Evolutionary conservation across 2,888 invertebrate species (phyloP), one percentile per base, ranked within the genome.

Genomic region (Hyppa rectilinea): DNA sequence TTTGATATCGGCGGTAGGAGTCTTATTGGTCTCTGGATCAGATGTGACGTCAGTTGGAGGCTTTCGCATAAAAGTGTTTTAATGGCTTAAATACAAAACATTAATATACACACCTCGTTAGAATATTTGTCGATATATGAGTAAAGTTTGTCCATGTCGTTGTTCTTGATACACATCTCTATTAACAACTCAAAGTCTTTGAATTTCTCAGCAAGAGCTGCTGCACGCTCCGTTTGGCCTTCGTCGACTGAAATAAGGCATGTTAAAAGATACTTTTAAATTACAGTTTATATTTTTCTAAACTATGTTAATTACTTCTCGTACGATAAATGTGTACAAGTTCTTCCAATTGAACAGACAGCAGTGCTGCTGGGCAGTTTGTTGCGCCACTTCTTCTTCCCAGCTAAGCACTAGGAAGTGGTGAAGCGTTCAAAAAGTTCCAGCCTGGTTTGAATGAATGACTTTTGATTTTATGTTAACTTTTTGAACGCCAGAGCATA

Each of bases 191-290:
- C 97, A 89, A 98, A 98, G 92, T 99, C 99, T 52, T 97, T 96
- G 93, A 98, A 99, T 92, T 99, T 99, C 93, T 99, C 99, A 0
- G 98, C 99, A 55, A 99, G 93, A 83, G 97, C 97, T 0, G 97
- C 97, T 12, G 98, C 99, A 70, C 97, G 97, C 87, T 98, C 98
- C 83, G 96, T 97, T 88, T 98, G 98, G 4, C 97, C 97, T 82
- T 97, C 97, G 38, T 97, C 97, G 78, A 98, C 98, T 98, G 90
- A 49, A 65, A 70, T 14, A 55, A 60, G 14, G 31, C 26, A 38
- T 17, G 12, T 31, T 10, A 50, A 29, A 47, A 56, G 10, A 38
- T 20, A 23, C 14, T 55, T 36, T 36, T 36, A 9, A 23, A 2
- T 23, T 55, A 10, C 3, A 56, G 23, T 10, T 36, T 56, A 38